A percentile compares a stretch with the other conserved stretches of the same genome.
Conservation (phyloP, 2,113 vertebrate species). For the Podarcis raffonei region DNA sequence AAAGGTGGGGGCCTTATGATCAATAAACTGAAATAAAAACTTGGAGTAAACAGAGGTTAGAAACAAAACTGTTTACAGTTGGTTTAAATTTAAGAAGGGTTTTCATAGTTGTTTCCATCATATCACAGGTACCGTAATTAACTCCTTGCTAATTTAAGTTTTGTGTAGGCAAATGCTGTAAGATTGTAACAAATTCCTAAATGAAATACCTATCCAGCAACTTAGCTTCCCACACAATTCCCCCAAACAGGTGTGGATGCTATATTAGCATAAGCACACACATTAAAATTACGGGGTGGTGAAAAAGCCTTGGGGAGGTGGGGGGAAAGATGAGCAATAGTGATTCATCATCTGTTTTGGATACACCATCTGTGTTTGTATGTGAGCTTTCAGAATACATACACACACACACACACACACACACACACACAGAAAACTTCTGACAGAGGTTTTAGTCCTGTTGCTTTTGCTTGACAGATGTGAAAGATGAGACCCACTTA, state of each 20-base stretch:
- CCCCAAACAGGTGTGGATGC: not conserved
- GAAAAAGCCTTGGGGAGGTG: not conserved
- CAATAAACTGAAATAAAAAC: not conserved
- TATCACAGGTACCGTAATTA: not conserved
- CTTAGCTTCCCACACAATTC: slow-evolving; percentile 4
- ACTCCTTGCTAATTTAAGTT: not conserved
- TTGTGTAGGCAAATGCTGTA: not conserved
- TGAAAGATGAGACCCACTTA: not conserved
- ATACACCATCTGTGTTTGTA: not conserved
- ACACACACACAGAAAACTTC: too few relatives aligned
- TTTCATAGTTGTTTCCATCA: not conserved
- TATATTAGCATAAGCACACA: not conserved
- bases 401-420: too few relatives aligned
- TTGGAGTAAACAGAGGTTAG: not conserved
- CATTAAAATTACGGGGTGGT: not conserved
- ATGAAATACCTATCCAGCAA: not conserved
- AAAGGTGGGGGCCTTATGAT: not conserved
- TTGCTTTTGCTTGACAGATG: not conserved
- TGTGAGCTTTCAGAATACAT: not conserved
- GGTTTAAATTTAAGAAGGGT: not conserved
- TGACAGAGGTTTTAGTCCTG: not conserved
- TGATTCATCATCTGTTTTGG: slow-evolving; percentile 2
- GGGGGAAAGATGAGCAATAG: not conserved
- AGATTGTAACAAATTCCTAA: not conserved
- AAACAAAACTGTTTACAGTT: not conserved